A percentile compares a stretch with the other conserved stretches of the same genome.
These are phyloP conservation scores for Globodera ellingtonae DNA, from an alignment of 1,140 invertebrate species.

Conservation along the genomic window DNA sequence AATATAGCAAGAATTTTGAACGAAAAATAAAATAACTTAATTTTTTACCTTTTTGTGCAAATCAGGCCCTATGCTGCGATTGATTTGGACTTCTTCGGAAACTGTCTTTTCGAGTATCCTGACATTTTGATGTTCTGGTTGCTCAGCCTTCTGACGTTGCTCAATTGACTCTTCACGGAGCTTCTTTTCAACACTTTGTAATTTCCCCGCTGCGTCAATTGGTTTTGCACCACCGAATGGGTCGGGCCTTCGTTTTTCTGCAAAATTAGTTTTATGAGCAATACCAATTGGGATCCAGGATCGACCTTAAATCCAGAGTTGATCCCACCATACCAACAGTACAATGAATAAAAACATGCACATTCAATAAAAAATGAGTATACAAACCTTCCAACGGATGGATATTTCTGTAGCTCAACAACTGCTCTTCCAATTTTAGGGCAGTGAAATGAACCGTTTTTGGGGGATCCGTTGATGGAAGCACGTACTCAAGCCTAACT, in stretches of 20 bases:
- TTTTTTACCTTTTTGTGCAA: too few species aligned
- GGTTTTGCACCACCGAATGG: slow-evolving; percentile 23
- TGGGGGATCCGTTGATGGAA: neutral
- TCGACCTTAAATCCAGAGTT: too few species aligned
- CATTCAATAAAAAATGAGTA: neutral
- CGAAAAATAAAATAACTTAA: too few species aligned
- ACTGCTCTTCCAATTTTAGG: neutral
- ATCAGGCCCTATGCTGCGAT: too few species aligned
- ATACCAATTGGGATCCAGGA: too few species aligned
- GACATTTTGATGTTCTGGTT: too few species aligned
- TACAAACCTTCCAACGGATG: slow-evolving; percentile 10
- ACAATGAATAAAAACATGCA: too few species aligned
- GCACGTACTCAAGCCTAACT: slow-evolving; percentile 6
- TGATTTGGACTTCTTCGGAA: too few species aligned
- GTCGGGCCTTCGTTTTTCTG: slow-evolving; percentile 6
- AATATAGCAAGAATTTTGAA: too few species aligned
- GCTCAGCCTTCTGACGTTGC: too few species aligned
- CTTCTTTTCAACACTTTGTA: slow-evolving; percentile 11
- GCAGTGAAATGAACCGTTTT: neutral
- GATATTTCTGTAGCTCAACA: slow-evolving; percentile 8
- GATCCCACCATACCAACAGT: too few species aligned
- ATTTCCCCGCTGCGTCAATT: neutral
- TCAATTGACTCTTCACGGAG: neutral
- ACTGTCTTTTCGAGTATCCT: too few species aligned
- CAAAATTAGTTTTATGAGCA: neutral